Base-by-base conservation (phyloP, 1,140 invertebrate species). In the Dreissena rostriformis region DNA sequence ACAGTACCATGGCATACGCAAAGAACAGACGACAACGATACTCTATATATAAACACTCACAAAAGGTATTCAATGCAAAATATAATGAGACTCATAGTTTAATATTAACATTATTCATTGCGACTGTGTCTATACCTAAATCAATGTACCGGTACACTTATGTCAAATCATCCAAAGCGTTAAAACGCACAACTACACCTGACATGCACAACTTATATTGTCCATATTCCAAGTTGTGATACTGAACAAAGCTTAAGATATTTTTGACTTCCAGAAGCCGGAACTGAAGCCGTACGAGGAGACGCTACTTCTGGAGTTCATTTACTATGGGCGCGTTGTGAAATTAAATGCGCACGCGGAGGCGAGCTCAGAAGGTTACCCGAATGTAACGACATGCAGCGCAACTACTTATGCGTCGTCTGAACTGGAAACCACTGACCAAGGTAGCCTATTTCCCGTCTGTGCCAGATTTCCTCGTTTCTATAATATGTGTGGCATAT, bases 1-100 rank as follows among this genome's bases (percentile, higher is more conserved):
- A 86, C 15, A 83, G 29, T 7, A 88, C 87, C 0, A 76, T 84
- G n/a, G 87, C 87, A 4, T 86, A 66, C 52, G 87, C 87, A 0
- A 84, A 77, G 39, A 86, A 85, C 72, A 39, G 81, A 70, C 24
- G 75, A 51, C 66, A 65, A 26, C 72, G 70, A 17, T 68, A 74
- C 24, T 67, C 71, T 12, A 24, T 57, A 28, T 24, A 75, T 28
- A 76, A 75, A 75, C 29, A 10, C 12, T n/a, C 52, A 55, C 51
- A 67, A 57, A 51, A 75, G 71, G 80, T 82, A 51, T 22, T 39
- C 39, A 39, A 39, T 39, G 2, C 39, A 39, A 39, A 5, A 5
- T 2, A 8, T 5, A 39, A 39, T 39, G 39, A 39, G 8, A 39
- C 2, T 39, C 2, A 39, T 39, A 8, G 2, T 2, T 39, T 8